A percentile compares a stretch with the other conserved stretches of the same genome.
Conservation (phyloP, 2,797 vertebrate genomes). For the Pterois miles region DNA sequence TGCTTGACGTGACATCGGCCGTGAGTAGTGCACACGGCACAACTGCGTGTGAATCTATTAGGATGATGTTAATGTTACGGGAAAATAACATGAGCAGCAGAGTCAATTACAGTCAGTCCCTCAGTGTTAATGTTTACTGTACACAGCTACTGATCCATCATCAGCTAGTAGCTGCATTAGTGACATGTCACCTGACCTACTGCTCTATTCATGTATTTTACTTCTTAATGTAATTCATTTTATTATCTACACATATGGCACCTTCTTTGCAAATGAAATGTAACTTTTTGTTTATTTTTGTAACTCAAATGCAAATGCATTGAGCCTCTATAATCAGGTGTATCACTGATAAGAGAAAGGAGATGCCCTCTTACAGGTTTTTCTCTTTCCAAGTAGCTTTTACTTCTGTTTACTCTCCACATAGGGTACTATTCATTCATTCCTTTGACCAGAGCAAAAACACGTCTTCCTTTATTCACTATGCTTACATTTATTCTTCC, state of each 20-base stretch:
- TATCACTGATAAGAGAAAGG: neutral
- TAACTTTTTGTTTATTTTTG: slow-evolving; percentile 2
- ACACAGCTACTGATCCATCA: slow-evolving; percentile 37
- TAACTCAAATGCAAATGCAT: slow-evolving; percentile 14
- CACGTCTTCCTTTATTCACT: neutral
- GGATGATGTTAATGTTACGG: slow-evolving; percentile 3
- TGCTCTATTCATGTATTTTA: slow-evolving; percentile 5
- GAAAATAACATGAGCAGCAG: slow-evolving; percentile 20
- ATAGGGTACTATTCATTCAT: neutral
- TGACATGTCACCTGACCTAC: slow-evolving; percentile 16
- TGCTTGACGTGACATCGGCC: slow-evolving; percentile 29
- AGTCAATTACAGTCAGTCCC: slow-evolving; percentile 26
- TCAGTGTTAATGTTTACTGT: slow-evolving; percentile 14
- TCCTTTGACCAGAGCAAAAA: neutral
- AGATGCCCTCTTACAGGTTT: neutral
- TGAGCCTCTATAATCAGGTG: neutral
- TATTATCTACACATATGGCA: slow-evolving; percentile 47
- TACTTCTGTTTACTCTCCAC: slow-evolving; percentile 1
- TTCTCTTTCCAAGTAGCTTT: neutral
- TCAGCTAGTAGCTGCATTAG: slow-evolving; percentile 21
- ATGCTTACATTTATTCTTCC: neutral
- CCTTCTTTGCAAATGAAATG: slow-evolving; percentile 29
- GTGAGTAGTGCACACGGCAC: slow-evolving; percentile 27
- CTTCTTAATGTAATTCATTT: slow-evolving; percentile 19
- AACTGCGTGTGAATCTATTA: slow-evolving; percentile 23